Base-by-base conservation (phyloP, 2,888 invertebrate species). In the Parapristionchus giblindavisi region DNA sequence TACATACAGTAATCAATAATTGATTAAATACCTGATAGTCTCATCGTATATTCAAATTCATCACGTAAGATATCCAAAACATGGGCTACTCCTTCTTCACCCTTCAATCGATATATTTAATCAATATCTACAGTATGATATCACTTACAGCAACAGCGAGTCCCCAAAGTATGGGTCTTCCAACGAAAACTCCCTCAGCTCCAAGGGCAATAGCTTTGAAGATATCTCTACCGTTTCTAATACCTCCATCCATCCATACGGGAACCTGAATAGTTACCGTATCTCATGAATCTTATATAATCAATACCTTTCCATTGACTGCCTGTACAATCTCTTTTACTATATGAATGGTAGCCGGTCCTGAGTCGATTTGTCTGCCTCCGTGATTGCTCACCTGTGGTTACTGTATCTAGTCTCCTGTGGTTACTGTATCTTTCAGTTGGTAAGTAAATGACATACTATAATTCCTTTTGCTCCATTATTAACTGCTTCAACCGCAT, bases 121-220 rank as follows among this genome's bases (percentile, higher is more conserved):
- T 38, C 36, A 3, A 63, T 21, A 3, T 4, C 11, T 38, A 63
- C n/a, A n/a, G 5, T n/a, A n/a, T n/a, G n/a, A n/a, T n/a, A n/a
- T n/a, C 60, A n/a, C 66, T 68, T 32, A 81, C 86, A 27, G 79
- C 78, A 29, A 81, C 80, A 58, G 87, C 76, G 11, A 87, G 78
- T 61, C 87, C 87, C 79, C 83, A 86, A 24, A 87, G 75, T 38
- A 85, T 75, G 3, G 89, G 89, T 36, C 89, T 77, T 4, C 89
- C 89, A 21, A 89, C 79, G 77, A 89, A 89, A 29, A 94, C 95
- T 92, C 93, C 93, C 90, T 91, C 92, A 1, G 96, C 96, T 17
- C 96, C 96, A 32, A 96, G 90, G 1, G 94, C 94, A 58, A 96
- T 85, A 0, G 95, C 95, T 65, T 95, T 96, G 82, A 94, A 93